Evolutionary conservation across 92 coral and sea anemone species (phyloP).

Genomic region (Phenganax marumi): DNA sequence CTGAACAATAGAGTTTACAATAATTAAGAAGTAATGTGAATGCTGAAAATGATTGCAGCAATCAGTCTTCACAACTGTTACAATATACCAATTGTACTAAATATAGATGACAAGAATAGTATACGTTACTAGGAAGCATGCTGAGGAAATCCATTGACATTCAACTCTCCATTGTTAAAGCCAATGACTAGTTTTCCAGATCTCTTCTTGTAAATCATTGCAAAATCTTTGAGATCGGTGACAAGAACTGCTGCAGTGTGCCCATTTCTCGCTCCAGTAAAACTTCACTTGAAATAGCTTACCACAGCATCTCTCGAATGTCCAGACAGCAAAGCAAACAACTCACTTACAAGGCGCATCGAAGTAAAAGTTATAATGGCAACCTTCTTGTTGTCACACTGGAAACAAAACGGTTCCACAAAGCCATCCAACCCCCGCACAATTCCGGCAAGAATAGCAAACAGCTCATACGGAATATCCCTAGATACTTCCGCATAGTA

Average conservation of each 20-base stretch:
- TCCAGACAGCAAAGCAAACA: constrained; percentile 55
- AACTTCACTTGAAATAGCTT: constrained; percentile 47
- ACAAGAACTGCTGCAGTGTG: constrained; percentile 44
- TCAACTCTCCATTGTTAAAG: constrained; percentile 71
- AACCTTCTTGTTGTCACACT: constrained; percentile 53
- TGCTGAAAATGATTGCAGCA: no score
- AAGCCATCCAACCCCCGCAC: constrained; percentile 45
- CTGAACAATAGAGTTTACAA: no score
- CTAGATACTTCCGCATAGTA: constrained; percentile 44
- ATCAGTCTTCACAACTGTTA: neutral
- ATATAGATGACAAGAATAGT: neutral
- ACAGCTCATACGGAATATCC: constrained; percentile 46
- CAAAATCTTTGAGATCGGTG: constrained; percentile 52
- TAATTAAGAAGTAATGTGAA: no score
- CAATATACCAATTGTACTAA: neutral
- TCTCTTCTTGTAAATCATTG: constrained; percentile 50
- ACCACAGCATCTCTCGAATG: constrained; percentile 42
- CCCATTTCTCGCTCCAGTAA: constrained; percentile 34
- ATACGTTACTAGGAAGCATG: constrained; percentile 16
- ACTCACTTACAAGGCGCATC: constrained; percentile 55
- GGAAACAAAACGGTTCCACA: constrained; percentile 45
- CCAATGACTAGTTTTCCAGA: neutral
- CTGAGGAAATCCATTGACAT: constrained; percentile 55
- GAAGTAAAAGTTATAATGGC: constrained; percentile 58
- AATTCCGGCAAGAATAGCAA: constrained; percentile 25